A percentile compares a stretch with the other conserved stretches of the same genome.
These are phyloP conservation scores for Valencia hispanica DNA, from an alignment of 2,797 vertebrate genomes.

Conservation along the genomic window DNA sequence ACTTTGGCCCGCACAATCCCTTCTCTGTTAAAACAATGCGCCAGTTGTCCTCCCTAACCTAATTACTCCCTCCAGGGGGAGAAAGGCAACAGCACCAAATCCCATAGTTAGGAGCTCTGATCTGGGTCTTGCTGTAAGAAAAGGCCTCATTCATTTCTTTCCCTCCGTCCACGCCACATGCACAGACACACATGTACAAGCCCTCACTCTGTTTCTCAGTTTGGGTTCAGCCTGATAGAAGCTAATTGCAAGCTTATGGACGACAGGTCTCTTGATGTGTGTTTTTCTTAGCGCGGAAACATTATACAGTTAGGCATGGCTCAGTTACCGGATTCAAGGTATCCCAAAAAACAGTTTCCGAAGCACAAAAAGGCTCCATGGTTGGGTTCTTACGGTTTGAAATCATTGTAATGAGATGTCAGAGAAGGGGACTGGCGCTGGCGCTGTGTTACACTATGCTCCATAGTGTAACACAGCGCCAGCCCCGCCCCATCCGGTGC, in stretches of 20 bases:
- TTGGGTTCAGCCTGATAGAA: conserved; percentile 36
- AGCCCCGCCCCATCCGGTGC: too few relatives aligned
- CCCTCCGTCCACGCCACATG: conserved; percentile 53
- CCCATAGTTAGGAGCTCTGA: conserved; percentile 84
- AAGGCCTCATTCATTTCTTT: conserved; percentile 79
- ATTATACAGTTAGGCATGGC: conserved; percentile 10
- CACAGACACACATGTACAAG: conserved; percentile 28
- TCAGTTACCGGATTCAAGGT: background rate
- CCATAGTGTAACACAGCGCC: too few relatives aligned
- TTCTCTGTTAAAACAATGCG: conserved; percentile 87
- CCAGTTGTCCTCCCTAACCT: conserved; percentile 86
- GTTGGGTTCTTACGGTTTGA: background rate
- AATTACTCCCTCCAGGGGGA: conserved; percentile 84
- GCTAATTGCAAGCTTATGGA: conserved; percentile 49
- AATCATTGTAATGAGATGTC: background rate
- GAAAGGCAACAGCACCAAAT: conserved; percentile 84
- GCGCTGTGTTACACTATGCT: too few relatives aligned
- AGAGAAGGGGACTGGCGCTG: background rate
- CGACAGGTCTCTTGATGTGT: conserved; percentile 44
- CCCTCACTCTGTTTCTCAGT: conserved; percentile 38
- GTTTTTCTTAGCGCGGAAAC: conserved; percentile 17
- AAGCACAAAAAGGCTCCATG: background rate
- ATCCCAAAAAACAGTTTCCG: background rate
- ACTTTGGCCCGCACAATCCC: conserved; percentile 84
- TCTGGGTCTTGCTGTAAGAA: conserved; percentile 79